Evolutionary conservation across 2,797 vertebrate genomes (phyloP).

Genomic region (Pseudochromis fuscus): DNA sequence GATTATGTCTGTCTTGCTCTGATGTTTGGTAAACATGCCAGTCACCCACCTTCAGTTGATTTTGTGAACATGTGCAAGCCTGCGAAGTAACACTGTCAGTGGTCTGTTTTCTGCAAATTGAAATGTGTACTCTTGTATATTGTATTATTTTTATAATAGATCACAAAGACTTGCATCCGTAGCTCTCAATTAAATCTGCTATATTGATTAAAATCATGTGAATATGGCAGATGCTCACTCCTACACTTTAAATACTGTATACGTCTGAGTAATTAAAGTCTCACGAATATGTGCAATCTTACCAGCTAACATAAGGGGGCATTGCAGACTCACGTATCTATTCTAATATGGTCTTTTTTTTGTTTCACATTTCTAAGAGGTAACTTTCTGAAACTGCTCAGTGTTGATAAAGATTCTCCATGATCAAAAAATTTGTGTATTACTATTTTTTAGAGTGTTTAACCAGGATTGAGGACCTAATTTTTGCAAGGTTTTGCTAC

Average conservation of each 20-base stretch:
- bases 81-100: neutral
- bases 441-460: neutral
- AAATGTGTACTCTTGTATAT: no score
- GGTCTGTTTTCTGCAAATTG: no score
- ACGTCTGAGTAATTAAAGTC: neutral
- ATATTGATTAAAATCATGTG: neutral
- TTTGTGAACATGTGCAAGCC: neutral
- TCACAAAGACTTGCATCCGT: no score
- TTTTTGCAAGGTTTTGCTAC: neutral
- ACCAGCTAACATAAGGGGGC: conserved; percentile 54
- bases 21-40: neutral
- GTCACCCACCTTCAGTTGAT: neutral
- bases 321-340: conserved; percentile 22
- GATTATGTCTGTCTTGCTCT: neutral
- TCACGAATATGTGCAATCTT: conserved; percentile 11
- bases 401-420: neutral
- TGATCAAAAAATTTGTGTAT: neutral
- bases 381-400: neutral
- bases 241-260: neutral
- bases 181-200: conserved; percentile 3
- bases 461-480: neutral
- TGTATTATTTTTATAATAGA: no score
- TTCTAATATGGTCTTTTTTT: neutral
- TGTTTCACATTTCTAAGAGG: neutral
- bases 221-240: neutral